Conservation (phyloP, 2,797 vertebrate genomes). For the Mastacembelus armatus region DNA sequence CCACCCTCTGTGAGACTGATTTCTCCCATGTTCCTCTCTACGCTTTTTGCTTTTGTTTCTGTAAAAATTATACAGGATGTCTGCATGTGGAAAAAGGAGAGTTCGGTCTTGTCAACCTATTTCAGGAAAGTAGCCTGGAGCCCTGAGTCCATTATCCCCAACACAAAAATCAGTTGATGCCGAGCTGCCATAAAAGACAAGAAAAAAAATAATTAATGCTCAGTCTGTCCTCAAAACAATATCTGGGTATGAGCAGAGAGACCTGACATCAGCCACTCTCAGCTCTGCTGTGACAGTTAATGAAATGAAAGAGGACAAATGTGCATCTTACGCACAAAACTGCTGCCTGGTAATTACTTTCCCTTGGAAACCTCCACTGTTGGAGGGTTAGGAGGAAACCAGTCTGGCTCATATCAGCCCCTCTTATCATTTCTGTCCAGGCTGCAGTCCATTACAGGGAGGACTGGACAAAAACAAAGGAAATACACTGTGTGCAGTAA, state of each 20-base stretch:
- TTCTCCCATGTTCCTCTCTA: constrained; percentile 7
- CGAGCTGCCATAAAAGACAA: not conserved
- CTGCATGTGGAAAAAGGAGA: not conserved
- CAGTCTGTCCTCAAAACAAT: not conserved
- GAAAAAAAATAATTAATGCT: not conserved
- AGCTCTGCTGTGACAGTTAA: constrained; percentile 16
- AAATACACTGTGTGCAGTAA: not conserved
- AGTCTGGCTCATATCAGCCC: constrained; percentile 20
- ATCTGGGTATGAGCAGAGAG: not conserved
- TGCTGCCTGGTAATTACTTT: constrained; percentile 30
- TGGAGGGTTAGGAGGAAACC: constrained; percentile 17
- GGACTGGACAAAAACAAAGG: constrained; percentile 4
- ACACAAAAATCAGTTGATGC: not conserved
- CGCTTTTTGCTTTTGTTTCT: constrained; percentile 2
- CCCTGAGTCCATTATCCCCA: too few relatives aligned
- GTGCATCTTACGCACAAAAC: too few relatives aligned
- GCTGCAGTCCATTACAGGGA: constrained; percentile 9
- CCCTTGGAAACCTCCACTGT: constrained; percentile 19
- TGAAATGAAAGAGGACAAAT: constrained; percentile 31
- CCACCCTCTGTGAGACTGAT: constrained; percentile 18
- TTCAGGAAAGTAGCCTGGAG: not conserved
- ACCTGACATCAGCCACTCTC: not conserved
- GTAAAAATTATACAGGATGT: not conserved
- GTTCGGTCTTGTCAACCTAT: too few relatives aligned
- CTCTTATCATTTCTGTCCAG: constrained; percentile 12